A percentile compares a stretch with the other conserved stretches of the same genome.
Evolutionary conservation across 1,140 invertebrate genomes (phyloP).

Genomic region (Papilio helenus): DNA sequence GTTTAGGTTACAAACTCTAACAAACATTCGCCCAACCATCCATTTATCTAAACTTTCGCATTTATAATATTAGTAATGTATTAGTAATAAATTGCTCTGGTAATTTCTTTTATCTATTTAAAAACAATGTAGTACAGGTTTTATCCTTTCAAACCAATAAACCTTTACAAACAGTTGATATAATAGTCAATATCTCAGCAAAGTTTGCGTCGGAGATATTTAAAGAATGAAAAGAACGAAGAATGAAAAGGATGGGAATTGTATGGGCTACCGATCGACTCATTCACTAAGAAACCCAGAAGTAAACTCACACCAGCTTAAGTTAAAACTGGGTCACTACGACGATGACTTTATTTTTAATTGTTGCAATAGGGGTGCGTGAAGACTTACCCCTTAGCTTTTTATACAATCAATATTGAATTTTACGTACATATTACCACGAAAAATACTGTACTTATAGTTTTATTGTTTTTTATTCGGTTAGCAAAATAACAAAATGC

Average conservation of each 20-base stretch:
- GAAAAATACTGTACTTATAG: no score
- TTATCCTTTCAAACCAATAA: not conserved
- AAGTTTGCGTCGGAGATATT: not conserved
- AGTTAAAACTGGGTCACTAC: conserved; percentile 11
- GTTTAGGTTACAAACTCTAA: no score
- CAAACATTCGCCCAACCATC: no score
- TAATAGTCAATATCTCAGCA: not conserved
- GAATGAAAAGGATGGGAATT: not conserved
- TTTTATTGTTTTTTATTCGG: not conserved
- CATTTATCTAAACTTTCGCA: no score
- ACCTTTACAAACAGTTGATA: not conserved
- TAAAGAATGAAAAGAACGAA: not conserved
- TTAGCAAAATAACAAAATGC: no score
- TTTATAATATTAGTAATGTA: no score
- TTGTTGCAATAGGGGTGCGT: not conserved
- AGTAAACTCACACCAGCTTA: not conserved
- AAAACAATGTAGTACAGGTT: not conserved
- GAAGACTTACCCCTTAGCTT: not conserved
- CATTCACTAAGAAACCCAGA: not conserved
- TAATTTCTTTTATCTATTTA: not conserved
- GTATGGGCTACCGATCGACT: not conserved
- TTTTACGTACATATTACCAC: not conserved
- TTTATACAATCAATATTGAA: not conserved
- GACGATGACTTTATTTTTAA: not conserved
- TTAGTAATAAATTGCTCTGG: no score